phyloP scores from a whole-genome alignment of 1,140 invertebrate species.

The Lepeophtheirus salmonis region DNA sequence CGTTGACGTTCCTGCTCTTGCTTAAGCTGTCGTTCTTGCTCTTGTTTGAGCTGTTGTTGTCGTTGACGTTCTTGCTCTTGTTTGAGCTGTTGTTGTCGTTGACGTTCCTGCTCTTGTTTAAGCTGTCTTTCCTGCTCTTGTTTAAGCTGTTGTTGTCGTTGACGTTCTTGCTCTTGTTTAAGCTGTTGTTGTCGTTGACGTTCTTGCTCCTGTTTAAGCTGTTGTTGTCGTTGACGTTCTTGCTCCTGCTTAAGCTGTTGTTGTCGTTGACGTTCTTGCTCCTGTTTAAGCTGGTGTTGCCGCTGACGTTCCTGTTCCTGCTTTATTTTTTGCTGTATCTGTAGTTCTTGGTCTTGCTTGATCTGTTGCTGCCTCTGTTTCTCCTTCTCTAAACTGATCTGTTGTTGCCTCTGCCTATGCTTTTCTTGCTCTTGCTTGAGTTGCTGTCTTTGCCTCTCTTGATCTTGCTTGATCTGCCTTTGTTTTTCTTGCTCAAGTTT shows the following conservation, averaged over 20 bases:
- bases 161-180: constrained; percentile 1
- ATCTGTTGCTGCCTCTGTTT: not conserved
- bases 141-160: not conserved
- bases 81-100: constrained; percentile 1
- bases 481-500: not conserved
- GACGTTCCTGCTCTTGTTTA: not conserved
- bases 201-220: not conserved
- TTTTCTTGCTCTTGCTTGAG: not conserved
- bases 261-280: not conserved
- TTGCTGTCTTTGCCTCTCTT: not conserved
- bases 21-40: not conserved
- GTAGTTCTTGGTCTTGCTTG: not conserved
- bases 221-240: not conserved
- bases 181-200: not conserved
- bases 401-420: not conserved
- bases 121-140: not conserved
- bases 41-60: not conserved
- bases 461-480: not conserved
- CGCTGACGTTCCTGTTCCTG: not conserved
- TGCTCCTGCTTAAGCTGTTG: not conserved
- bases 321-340: not conserved
- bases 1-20: not conserved
- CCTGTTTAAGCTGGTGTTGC: not conserved
- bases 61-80: not conserved
- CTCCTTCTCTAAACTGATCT: not conserved